These are phyloP conservation scores for Bubo scandiacus DNA, from an alignment of 2,113 vertebrate species.

Conservation along the genomic window DNA sequence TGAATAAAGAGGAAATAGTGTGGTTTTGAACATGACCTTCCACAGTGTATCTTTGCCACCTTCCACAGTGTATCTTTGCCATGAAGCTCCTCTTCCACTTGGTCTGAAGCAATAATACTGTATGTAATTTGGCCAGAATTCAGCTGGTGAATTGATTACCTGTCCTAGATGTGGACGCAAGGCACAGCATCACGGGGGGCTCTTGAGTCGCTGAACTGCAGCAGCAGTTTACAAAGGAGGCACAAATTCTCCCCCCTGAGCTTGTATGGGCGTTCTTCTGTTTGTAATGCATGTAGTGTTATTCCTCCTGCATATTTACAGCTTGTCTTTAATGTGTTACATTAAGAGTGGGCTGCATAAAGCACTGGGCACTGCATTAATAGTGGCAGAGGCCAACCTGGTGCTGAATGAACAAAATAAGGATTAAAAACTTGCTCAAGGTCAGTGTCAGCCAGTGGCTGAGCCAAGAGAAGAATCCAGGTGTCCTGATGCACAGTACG, in stretches of 20 bases:
- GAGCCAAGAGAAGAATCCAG: not conserved
- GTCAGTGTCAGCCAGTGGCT: not conserved
- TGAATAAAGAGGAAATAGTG: not conserved
- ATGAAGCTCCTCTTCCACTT: not conserved
- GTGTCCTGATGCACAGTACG: not conserved
- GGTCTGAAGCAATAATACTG: not conserved
- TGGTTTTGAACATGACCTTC: not conserved
- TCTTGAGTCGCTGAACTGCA: accelerated
- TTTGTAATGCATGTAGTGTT: not conserved
- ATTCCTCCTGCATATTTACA: not conserved
- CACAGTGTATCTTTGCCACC: not conserved
- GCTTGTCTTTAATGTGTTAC: not conserved
- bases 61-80: not conserved
- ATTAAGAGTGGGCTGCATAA: not conserved
- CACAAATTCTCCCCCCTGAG: not conserved
- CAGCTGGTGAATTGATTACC: not conserved
- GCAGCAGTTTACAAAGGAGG: not conserved
- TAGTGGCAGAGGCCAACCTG: not conserved
- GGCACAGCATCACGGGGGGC: not conserved
- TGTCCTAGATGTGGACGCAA: not conserved
- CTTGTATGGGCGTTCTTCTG: not conserved
- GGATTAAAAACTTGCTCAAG: not conserved
- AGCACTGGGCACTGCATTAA: not conserved
- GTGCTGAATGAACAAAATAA: not conserved
- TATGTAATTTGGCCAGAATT: not conserved